Percentiles rank a stretch among this genome's conserved stretches.
Evolutionary conservation across 2,888 invertebrate species (phyloP).

Genomic region (Andrena camellia): DNA sequence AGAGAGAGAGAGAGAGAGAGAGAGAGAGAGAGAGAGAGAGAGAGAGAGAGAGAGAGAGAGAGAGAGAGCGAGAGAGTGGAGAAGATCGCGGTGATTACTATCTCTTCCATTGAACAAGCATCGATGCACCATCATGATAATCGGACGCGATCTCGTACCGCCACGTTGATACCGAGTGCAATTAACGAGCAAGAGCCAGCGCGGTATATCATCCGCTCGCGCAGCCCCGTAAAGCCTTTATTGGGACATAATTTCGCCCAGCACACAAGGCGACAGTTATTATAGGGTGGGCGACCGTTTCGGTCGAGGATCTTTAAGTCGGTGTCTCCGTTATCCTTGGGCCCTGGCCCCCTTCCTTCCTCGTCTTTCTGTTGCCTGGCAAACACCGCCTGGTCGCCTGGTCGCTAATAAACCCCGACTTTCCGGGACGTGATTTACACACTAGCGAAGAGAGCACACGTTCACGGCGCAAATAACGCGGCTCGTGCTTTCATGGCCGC

Average conservation of each 20-base stretch:
- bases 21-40: too few species aligned
- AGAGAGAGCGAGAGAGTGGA: too few species aligned
- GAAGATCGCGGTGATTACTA: too few species aligned
- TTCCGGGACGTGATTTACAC: conserved; percentile 67
- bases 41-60: too few species aligned
- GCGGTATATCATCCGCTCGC: conserved; percentile 51
- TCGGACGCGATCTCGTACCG: neutral
- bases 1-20: too few species aligned
- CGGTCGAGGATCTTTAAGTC: conserved; percentile 47
- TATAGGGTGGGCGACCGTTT: conserved; percentile 54
- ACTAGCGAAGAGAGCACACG: conserved; percentile 27
- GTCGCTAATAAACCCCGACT: conserved; percentile 69
- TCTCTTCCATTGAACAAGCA: too few species aligned
- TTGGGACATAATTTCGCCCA: conserved; percentile 69
- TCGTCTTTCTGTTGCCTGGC: conserved; percentile 52
- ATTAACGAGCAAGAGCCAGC: conserved; percentile 48
- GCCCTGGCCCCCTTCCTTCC: conserved; percentile 44
- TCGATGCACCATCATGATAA: neutral
- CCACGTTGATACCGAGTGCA: conserved; percentile 25
- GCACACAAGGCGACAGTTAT: conserved; percentile 67
- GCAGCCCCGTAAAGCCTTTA: conserved; percentile 60
- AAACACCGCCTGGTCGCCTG: conserved; percentile 64
- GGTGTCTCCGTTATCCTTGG: conserved; percentile 40
- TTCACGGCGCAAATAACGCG: conserved; percentile 55
- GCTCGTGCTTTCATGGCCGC: conserved; percentile 27